Conservation (phyloP, 2,113 vertebrate species). For the Cariama cristata region DNA sequence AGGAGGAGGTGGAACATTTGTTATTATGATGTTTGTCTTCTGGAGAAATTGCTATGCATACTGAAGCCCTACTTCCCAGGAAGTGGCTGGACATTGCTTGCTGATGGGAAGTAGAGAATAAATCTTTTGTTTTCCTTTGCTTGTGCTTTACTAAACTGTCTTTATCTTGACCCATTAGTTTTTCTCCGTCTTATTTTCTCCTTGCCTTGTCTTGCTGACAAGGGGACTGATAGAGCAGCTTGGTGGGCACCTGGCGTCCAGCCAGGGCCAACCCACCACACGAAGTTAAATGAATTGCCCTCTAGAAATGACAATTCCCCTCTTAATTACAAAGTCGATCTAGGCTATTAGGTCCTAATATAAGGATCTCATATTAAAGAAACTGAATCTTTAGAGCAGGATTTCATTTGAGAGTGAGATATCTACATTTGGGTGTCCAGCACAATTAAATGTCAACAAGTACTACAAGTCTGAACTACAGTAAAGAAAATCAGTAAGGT, state of each 20-base stretch:
- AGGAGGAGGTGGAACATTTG: background rate
- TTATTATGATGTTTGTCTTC: background rate
- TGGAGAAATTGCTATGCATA: rapidly evolving
- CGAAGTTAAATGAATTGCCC: background rate
- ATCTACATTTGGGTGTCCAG: background rate
- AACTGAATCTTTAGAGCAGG: background rate
- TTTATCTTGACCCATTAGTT: background rate
- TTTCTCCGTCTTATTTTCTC: background rate
- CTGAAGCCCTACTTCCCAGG: background rate
- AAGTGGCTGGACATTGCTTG: background rate
- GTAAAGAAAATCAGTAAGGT: background rate
- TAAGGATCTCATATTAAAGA: background rate
- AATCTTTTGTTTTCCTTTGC: background rate
- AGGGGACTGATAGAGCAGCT: background rate
- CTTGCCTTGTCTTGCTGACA: background rate
- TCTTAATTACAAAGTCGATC: background rate
- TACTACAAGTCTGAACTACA: background rate
- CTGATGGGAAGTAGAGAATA: background rate
- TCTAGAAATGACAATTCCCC: background rate
- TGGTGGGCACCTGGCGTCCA: background rate
- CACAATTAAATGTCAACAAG: background rate
- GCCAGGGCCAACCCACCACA: background rate
- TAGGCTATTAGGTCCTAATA: background rate
- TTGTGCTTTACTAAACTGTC: background rate
- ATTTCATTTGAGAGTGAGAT: background rate